phyloP scores from a whole-genome alignment of 2,888 invertebrate genomes.

The Magallana nippona region DNA sequence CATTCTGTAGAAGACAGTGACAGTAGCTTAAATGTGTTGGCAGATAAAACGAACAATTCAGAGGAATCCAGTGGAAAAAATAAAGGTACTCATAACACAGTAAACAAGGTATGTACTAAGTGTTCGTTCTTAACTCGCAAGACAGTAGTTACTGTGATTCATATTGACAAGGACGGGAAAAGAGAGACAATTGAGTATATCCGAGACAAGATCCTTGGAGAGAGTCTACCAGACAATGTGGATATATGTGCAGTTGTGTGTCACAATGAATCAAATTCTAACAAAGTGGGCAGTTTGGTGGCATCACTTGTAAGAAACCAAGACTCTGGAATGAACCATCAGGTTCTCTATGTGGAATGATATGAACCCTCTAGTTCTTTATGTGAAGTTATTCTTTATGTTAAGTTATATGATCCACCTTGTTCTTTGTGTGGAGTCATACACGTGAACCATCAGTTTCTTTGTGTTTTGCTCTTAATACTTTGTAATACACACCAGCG shows the following conservation, averaged over 20 bases:
- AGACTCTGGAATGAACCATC: neutral
- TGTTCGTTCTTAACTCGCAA: neutral
- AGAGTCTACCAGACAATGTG: neutral
- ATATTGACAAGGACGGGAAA: neutral
- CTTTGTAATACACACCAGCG: too few relatives aligned
- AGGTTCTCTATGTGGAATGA: constrained; percentile 1
- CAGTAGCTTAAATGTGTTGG: neutral
- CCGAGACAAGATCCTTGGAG: neutral
- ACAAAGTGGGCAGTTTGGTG: neutral
- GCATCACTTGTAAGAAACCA: constrained; percentile 5
- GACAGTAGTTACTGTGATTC: neutral
- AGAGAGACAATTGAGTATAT: neutral
- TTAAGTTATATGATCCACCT: too few relatives aligned
- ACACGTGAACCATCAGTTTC: too few relatives aligned
- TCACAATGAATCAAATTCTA: neutral
- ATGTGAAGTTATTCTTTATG: too few relatives aligned
- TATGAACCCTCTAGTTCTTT: too few relatives aligned
- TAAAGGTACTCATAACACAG: neutral
- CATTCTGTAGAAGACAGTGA: neutral
- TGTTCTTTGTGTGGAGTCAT: too few relatives aligned
- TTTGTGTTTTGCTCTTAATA: too few relatives aligned
- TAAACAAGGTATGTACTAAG: neutral
- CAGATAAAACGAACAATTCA: neutral
- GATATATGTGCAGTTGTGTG: neutral
- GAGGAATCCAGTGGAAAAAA: neutral